Percentiles rank a stretch among this genome's conserved stretches.
phyloP scores from a whole-genome alignment of 2,888 invertebrate species.

The Heliconius cydno region DNA sequence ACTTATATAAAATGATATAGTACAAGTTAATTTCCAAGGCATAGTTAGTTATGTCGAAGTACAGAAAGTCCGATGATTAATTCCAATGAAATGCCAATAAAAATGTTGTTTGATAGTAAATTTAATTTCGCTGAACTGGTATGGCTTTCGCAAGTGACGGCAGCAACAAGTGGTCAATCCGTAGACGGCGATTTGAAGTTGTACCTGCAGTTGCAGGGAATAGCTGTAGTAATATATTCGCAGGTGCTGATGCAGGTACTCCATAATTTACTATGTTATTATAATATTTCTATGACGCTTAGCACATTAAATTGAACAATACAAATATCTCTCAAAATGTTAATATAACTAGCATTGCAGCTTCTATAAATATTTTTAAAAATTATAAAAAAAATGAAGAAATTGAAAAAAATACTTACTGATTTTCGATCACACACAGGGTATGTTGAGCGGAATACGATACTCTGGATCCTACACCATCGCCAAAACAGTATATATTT shows the following conservation, averaged over 20 bases:
- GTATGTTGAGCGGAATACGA: background rate
- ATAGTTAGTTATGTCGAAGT: background rate
- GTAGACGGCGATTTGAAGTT: background rate
- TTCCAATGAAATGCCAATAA: background rate
- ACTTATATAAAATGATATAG: background rate
- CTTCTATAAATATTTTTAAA: background rate
- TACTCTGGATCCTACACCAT: background rate
- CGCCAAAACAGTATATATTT: background rate
- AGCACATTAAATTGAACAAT: background rate
- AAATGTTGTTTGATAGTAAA: background rate
- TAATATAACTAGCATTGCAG: background rate
- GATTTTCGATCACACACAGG: too few species aligned
- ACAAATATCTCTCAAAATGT: background rate
- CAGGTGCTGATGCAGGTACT: background rate
- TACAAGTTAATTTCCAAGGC: constrained; percentile 1
- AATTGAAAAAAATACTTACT: background rate
- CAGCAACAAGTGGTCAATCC: background rate
- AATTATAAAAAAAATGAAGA: background rate
- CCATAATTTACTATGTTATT: background rate
- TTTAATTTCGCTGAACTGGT: background rate
- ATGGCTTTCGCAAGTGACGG: constrained; percentile 1
- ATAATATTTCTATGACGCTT: background rate
- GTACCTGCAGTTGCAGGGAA: constrained; percentile 16
- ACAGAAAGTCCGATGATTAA: background rate
- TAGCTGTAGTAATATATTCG: background rate